Base-by-base conservation (phyloP, 2,888 invertebrate species). In the Rotaria socialis region DNA sequence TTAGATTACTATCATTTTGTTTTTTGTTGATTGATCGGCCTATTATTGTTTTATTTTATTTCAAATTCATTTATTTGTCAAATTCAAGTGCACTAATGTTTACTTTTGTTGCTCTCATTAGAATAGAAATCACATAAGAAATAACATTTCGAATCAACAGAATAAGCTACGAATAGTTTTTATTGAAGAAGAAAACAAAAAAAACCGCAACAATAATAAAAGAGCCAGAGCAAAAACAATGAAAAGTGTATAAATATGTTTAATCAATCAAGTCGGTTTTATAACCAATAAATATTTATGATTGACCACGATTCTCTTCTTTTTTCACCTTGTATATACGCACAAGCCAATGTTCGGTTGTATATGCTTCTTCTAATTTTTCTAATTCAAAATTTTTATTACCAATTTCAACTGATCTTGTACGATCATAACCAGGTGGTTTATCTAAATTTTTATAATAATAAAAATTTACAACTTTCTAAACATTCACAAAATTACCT, bases 321-420 rank as follows among this genome's bases (percentile, higher is more conserved):
- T 96, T 95, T 92, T 97, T 97, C 58, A 98, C 97, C 93, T 96
- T 96, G 92, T 97, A 98, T 90, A 98, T 96, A 89, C 98, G 94
- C 87, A 98, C 98, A 85, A 99, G 93, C 98, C 98, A 99, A 92
- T 99, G 97, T 91, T 99, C 98, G 0, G 97, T 96, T 35, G 98
- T 99, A 92, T 97, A 98, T 0, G 98, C 98, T 92, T 99, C 98
- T 91, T 99, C 98, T n/a, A 98, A 92, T n/a, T 96, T 96, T 90
- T 97, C 96, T 88, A 99, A 92, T 91, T 96, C 96, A 92, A 98
- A 97, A 92, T 99, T 96, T 92, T 99, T 99, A 92, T 97, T 96
- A 88, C 98, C 97, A 89, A 99, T 98, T 92, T 98, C 98, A n/a
- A 96, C 95, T 89, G 95, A 95, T 86, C 97, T 41, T 0, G 98